Evolutionary conservation across 2,797 vertebrate species (phyloP), one percentile per base, ranked within the genome.

Genomic region (Geotria australis): DNA sequence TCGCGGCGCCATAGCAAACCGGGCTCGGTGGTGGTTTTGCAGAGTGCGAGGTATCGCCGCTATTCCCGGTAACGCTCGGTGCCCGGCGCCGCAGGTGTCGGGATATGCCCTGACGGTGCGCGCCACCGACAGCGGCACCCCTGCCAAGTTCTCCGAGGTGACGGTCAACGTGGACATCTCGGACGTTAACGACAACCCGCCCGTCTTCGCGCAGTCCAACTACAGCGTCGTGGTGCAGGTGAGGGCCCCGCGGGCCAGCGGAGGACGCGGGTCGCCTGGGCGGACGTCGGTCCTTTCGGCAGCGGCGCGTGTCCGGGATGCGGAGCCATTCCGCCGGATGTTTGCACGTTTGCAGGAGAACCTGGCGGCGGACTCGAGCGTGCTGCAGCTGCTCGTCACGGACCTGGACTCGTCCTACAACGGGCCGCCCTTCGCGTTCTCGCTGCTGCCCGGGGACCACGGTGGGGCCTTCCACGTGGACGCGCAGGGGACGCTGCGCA

Each of bases 371-470:
- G 84, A 84, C 60, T 94, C 85, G 60, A 89, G 79, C 67, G 77
- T 98, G 70, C 66, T 95, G 63, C 86, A 93, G 72, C 73, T 98
- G 61, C 78, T 81, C 24, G 77, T 96, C 68, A 77, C 77, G 24
- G 89, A 98, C 73, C 77, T 75, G 66, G 91, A 98, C 66, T 82
- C 88, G 59, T 77, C 80, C 66, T 82, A 85, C 69, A 98, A 96
- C 6, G 86, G 89, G 12, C 81, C 85, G 1, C 91, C 91, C 46
- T 98, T 94, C 60, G 70, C 77, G 51, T 94, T 89, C 70, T 70
- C 63, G 58, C 83, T 98, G 63, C 64, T 88, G 58, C 73, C 80
- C 45, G 89, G 91, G 62, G 95, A 98, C 7, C 79, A 89, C 64
- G 85, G 80, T 3, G 70, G 73, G 57, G 80, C 80, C 63, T 98